Base-by-base conservation (phyloP, 64 coral and sea anemone genomes). In the Orbicella faveolata region DNA sequence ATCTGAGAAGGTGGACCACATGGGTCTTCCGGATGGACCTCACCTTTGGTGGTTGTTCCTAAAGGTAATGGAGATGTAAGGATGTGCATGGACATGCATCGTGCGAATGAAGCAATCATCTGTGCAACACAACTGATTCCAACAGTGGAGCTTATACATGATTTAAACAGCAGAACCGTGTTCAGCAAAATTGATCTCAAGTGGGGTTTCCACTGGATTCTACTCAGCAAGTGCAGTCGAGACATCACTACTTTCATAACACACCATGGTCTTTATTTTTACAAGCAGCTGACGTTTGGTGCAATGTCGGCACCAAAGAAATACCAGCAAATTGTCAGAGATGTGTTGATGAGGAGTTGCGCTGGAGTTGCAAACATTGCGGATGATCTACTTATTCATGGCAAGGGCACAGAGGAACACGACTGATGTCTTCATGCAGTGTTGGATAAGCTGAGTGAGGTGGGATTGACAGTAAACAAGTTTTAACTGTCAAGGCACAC, bases 201-300 rank as follows among this genome's bases (percentile, higher is more conserved):
- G 80, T 83, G 80, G 80, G 80, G 80, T 65, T 87, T 87, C n/a
- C 83, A 87, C 30, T 66, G 73, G 37, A 87, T 87, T 73, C 65
- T 73, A 36, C 83, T 87, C 68, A 73, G 73, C 37, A 66, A 87
- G 67, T 19, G 52, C 2, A 73, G 65, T 15, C 41, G 66, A 52
- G 20, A 87, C 18, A 87, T 87, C 15, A 74, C 65, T 26, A 52
- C 67, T 13, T 87, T 87, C 73, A 37, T 87, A 6, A 73, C 83
- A 16, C 83, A 87, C 35, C 44, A 66, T 52, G 36, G 83, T 21
- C 4, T 87, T 34, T 87, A 72, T 34, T 37, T 34, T 11, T 86
- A 86, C 44, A 6, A 52, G 35, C 16, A 36, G 2, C 70, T 86
- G 30, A 86, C 72, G 83, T 86, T 86, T 33, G 83, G 83, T 7